Evolutionary conservation across 2,888 invertebrate species (phyloP), one percentile per base, ranked within the genome.

Genomic region (Morinoia aosen): DNA sequence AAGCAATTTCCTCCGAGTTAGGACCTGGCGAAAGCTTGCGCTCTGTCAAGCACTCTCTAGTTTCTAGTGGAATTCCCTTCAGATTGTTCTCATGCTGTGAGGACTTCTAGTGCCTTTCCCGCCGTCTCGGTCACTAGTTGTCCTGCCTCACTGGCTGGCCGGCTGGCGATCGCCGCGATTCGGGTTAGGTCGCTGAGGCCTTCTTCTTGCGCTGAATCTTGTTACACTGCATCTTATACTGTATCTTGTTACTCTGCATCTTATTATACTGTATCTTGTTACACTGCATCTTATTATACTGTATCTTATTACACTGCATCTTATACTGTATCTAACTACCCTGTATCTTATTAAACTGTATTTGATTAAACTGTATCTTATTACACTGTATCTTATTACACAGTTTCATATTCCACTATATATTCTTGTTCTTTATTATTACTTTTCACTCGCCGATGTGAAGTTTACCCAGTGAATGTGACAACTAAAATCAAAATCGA

Each of bases 11-110:
- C 76, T 76, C 33, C 25, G 25, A 76, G 19, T 76, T 76, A 76
- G 76, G 76, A 76, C 14, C 76, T 76, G 76, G 76, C 76, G 76
- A 76, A 76, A 76, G 76, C 76, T 76, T 76, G 76, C 76, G 76
- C 76, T 76, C 33, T 76, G 76, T 76, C 76, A 76, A 76, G 76
- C 76, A 76, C 76, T 76, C 76, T 76, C 76, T 76, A 76, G 76
- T 76, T 76, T 76, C 76, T 76, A 76, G 76, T 76, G 76, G 76
- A 33, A 76, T 76, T 76, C 76, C 76, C 76, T 25, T 76, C 76
- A 76, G 25, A 76, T 76, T 76, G 76, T 76, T 76, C 76, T 76
- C 25, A 33, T 61, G 76, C 76, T 33, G 2, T 33, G 76, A 76
- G 76, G 33, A 33, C 76, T 33, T 76, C 25, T 76, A 76, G 76